A percentile compares a stretch with the other conserved stretches of the same genome.
Conservation (phyloP, 1,140 invertebrate genomes). For the Bradynema listronoti region DNA sequence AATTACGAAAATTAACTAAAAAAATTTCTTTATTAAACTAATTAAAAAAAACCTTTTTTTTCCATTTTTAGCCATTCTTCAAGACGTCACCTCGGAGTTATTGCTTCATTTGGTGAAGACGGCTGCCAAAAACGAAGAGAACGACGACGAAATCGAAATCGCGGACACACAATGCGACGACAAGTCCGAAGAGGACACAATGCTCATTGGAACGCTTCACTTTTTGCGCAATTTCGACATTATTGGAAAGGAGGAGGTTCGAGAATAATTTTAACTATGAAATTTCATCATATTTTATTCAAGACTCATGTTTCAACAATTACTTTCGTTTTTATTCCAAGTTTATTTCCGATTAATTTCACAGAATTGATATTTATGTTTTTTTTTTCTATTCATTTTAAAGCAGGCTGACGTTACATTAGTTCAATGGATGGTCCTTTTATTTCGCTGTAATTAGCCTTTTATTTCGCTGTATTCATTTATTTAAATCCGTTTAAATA, state of each 20-base stretch:
- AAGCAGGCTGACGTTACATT: no score
- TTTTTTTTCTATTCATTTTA: no score
- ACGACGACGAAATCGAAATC: not conserved
- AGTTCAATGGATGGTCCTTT: no score
- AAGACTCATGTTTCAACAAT: no score
- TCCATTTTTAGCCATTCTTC: slow-evolving; percentile 10
- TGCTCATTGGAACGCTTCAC: slow-evolving; percentile 9
- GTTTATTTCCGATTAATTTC: no score
- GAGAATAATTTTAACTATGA: slow-evolving; percentile 1
- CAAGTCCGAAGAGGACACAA: not conserved
- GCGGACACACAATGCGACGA: not conserved
- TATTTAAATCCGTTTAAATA: no score
- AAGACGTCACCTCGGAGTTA: slow-evolving; percentile 14
- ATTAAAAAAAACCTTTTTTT: not conserved
- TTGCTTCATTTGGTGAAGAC: slow-evolving; percentile 11
- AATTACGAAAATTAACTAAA: not conserved
- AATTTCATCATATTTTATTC: not conserved
- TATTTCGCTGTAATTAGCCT: no score
- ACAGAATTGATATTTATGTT: no score
- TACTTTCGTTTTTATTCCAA: no score
- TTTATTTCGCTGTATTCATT: no score
- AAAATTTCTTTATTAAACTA: slow-evolving; percentile 1
- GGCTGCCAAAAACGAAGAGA: slow-evolving; percentile 1
- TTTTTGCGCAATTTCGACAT: slow-evolving; percentile 9
- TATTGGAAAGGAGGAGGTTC: slow-evolving; percentile 11